These are phyloP conservation scores for Lasioglossum malachurum DNA, from an alignment of 2,888 invertebrate genomes.

Conservation along the genomic window DNA sequence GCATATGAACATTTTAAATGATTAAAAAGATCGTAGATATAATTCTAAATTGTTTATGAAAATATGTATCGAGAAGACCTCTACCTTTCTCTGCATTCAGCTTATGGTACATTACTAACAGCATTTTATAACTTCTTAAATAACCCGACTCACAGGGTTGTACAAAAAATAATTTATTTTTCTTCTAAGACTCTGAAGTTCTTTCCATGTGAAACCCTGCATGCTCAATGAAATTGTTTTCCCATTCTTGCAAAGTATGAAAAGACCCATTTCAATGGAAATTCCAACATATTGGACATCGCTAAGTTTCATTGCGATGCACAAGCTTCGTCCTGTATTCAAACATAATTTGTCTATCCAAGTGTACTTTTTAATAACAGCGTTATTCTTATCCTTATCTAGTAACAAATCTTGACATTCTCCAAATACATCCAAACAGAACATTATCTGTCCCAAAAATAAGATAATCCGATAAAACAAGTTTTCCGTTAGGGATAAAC, in stretches of 20 bases:
- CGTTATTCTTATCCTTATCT: conserved; percentile 70
- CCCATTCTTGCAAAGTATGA: conserved; percentile 71
- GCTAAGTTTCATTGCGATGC: conserved; percentile 64
- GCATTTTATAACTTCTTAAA: conserved; percentile 13
- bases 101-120: not conserved
- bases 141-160: conserved; percentile 47
- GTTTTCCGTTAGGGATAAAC: conserved; percentile 64
- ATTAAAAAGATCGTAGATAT: not conserved
- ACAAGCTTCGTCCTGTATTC: conserved; percentile 42
- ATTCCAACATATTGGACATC: conserved; percentile 76
- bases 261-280: conserved; percentile 71
- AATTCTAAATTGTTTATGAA: not conserved
- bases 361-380: conserved; percentile 62
- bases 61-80: not conserved
- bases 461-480: conserved; percentile 59
- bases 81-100: not conserved
- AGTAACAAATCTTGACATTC: conserved; percentile 75
- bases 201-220: conserved; percentile 66
- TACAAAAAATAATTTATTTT: conserved; percentile 71
- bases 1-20: conserved; percentile 4
- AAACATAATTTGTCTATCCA: conserved; percentile 74
- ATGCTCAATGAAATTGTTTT: conserved; percentile 65
- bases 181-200: conserved; percentile 68
- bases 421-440: conserved; percentile 73
- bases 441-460: conserved; percentile 72